Base-by-base conservation (phyloP, 2,888 invertebrate genomes). In the Cephus nigrinus region DNA sequence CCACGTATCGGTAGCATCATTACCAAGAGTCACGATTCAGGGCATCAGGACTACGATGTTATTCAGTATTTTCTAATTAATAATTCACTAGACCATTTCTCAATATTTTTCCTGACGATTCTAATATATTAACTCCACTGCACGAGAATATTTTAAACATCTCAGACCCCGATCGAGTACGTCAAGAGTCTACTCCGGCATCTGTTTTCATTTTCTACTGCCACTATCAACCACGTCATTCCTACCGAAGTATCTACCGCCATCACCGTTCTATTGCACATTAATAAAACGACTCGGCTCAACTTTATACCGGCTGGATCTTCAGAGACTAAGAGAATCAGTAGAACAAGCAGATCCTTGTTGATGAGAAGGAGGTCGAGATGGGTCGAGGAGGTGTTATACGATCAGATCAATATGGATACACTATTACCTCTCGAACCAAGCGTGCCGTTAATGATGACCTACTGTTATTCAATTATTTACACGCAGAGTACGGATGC, bases 1-100 rank as follows among this genome's bases (percentile, higher is more conserved):
- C 84, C 82, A 82, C 85, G 84, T 86, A 79, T 86, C 84, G 84
- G 81, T 83, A 86, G 84, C 89, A 89, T 89, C 86, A 83, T 89
- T 86, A 81, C 84, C 40, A 55, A 55, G 9, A 55, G 40, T 55
- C 40, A 55, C 23, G 9, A 9, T 55, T 55, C 40, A 55, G 23
- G 23, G 40, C 40, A 55, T 55, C 40, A 55, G 23, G 23, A 55
- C 9, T 23, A 55, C 15, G 40, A 55, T 0, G 15, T 23, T 55
- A 55, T 55, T 55, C 40, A 23, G 23, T 55, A 55, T 23, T 55
- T 55, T 55, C 23, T 55, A 55, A 23, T 55, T 55, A 23, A 55
- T 9, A 23, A 55, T 55, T 15, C 23, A 55, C 9, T 55, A 23
- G 1, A 23, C 2, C 40, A 23, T 2, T 55, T 55, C 40, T 55